A percentile compares a stretch with the other conserved stretches of the same genome.
Evolutionary conservation across 2,888 invertebrate genomes (phyloP).

Genomic region (Beris chalybata): DNA sequence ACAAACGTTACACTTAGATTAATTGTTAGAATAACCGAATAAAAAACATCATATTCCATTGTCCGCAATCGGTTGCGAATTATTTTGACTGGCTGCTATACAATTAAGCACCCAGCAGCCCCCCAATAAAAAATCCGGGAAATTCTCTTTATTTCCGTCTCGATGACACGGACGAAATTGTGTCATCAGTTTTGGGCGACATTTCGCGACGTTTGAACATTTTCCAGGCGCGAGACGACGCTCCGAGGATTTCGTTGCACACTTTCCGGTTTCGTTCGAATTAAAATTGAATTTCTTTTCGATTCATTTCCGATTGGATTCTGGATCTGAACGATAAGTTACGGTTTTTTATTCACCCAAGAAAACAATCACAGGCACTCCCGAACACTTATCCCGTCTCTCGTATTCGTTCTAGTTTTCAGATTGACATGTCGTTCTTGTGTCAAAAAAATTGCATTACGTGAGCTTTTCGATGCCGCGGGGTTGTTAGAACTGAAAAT

Average conservation of each 20-base stretch:
- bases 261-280: too few species aligned
- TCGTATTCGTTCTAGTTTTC: not conserved
- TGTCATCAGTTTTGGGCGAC: constrained; percentile 19
- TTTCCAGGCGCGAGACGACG: not conserved
- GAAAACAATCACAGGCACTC: constrained; percentile 21
- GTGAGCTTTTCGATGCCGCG: not conserved
- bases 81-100: too few species aligned
- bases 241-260: not conserved
- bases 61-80: too few species aligned
- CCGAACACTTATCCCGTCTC: too few species aligned
- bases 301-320: constrained; percentile 1
- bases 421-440: constrained; percentile 15
- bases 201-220: constrained; percentile 20
- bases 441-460: constrained; percentile 13
- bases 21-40: constrained; percentile 50
- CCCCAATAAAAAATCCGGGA: too few species aligned
- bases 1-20: constrained; percentile 55
- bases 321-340: too few species aligned
- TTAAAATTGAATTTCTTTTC: not conserved
- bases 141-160: constrained; percentile 23
- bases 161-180: constrained; percentile 27
- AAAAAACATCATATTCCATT: constrained; percentile 44
- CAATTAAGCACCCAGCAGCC: too few species aligned
- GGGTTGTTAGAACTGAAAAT: not conserved
- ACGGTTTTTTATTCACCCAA: not conserved